Evolutionary conservation across 2,797 vertebrate species (phyloP).

Genomic region (Antrozous pallidus): DNA sequence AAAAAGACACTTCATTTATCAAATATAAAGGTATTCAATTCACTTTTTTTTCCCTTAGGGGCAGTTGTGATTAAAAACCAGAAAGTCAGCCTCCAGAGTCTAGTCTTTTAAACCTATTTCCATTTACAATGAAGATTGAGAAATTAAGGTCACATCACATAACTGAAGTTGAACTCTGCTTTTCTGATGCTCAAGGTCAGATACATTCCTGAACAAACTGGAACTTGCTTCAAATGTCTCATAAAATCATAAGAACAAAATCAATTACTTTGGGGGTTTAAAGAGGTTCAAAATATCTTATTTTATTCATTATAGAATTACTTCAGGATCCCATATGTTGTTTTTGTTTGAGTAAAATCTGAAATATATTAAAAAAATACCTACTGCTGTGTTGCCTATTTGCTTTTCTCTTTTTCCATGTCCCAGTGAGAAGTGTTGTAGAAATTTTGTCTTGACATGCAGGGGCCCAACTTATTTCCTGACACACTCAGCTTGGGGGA

Average conservation of each 20-base stretch:
- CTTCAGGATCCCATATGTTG: slow-evolving; percentile 46
- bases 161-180: not conserved
- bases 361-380: slow-evolving; percentile 52
- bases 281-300: slow-evolving; percentile 18
- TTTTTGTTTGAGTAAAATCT: slow-evolving; percentile 64
- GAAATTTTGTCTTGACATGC: not conserved
- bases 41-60: not conserved
- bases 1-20: not conserved
- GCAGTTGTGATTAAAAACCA: not conserved
- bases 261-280: not conserved
- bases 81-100: not conserved
- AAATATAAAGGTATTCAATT: not conserved
- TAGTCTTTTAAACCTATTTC: not conserved
- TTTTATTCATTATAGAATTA: slow-evolving; percentile 28
- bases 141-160: not conserved
- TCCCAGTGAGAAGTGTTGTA: not conserved
- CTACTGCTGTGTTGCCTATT: slow-evolving; percentile 53
- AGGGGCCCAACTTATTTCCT: slow-evolving; percentile 40
- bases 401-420: slow-evolving; percentile 33
- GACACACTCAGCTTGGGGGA: slow-evolving; percentile 21
- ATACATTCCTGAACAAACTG: not conserved
- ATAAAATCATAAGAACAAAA: not conserved
- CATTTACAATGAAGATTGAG: not conserved
- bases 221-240: not conserved
- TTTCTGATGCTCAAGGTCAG: not conserved